Percentiles rank a stretch among this genome's conserved stretches.
Conservation (phyloP, 2,113 vertebrate genomes). For the Pluvialis apricaria region DNA sequence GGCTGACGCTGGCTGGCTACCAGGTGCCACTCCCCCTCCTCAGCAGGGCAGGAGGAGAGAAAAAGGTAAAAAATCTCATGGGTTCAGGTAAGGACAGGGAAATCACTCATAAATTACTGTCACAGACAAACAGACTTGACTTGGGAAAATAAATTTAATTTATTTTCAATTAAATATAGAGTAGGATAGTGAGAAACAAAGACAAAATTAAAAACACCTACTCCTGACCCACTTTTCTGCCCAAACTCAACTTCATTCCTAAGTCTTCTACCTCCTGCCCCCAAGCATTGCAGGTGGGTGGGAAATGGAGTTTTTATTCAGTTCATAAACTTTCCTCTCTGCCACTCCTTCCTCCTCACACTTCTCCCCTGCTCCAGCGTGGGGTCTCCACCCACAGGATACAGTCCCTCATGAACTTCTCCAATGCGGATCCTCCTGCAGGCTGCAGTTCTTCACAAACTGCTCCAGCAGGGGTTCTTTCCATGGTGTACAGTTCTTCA, state of each 20-base stretch:
- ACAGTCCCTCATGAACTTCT: neutral
- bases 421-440: accelerated
- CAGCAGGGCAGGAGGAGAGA: neutral
- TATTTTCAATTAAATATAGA: neutral
- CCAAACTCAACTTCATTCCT: neutral
- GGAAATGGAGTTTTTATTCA: neutral
- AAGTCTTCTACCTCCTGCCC: neutral
- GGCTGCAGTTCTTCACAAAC: neutral
- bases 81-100: neutral
- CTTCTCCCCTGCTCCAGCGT: neutral
- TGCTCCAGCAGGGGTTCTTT: neutral
- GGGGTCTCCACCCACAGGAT: neutral
- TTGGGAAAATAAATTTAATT: neutral
- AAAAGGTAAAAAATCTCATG: neutral
- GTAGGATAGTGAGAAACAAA: neutral
- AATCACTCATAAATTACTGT: neutral
- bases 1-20: neutral
- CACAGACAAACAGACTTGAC: neutral
- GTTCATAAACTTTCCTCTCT: neutral
- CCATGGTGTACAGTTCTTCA: neutral
- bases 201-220: neutral
- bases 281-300: accelerated
- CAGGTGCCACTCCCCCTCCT: neutral
- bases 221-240: neutral
- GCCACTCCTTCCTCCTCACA: neutral